Conservation (phyloP, 2,888 invertebrate genomes). For the Eueremaeus valkanovi region DNA sequence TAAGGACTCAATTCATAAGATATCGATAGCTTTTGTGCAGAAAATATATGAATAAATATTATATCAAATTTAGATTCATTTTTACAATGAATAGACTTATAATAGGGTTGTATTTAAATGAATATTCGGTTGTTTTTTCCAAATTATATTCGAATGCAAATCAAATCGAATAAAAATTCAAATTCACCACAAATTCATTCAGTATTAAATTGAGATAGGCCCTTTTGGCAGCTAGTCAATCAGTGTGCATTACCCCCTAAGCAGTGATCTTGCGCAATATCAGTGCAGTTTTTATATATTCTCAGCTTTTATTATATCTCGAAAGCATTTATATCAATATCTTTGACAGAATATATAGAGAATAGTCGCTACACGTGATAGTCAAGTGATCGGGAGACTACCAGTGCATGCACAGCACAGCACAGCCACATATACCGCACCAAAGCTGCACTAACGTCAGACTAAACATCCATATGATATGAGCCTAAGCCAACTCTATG, state of each 20-base stretch:
- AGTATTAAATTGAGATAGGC: neutral
- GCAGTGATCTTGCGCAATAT: slow-evolving; percentile 6
- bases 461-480: neutral
- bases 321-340: neutral
- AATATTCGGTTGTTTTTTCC: no score
- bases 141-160: no score
- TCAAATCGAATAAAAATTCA: no score
- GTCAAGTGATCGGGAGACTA: slow-evolving; percentile 17
- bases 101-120: no score
- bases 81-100: no score
- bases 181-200: no score
- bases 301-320: neutral
- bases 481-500: neutral
- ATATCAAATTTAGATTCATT: no score
- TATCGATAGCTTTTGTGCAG: no score
- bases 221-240: slow-evolving; percentile 3
- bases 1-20: no score
- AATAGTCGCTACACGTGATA: slow-evolving; percentile 32
- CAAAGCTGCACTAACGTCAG: neutral
- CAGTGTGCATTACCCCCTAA: neutral
- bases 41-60: no score
- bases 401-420: neutral
- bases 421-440: neutral
- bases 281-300: neutral
- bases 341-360: slow-evolving; percentile 28